Conservation (phyloP, 2,888 invertebrate genomes). For the Tubulanus polymorphus region DNA sequence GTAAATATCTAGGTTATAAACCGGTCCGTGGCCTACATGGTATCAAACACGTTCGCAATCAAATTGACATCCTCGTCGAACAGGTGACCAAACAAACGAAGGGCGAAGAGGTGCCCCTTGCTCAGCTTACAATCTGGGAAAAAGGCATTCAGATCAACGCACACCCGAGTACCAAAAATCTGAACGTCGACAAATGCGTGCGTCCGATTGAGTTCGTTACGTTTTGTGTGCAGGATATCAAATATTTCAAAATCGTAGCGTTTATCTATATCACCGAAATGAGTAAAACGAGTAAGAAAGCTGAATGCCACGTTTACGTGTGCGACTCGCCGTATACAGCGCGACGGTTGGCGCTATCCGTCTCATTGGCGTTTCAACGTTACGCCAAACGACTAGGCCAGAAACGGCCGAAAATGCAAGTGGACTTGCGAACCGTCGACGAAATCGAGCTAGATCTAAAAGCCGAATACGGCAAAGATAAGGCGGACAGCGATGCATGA, state of each 20-base stretch:
- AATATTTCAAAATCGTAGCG: slow-evolving; percentile 46
- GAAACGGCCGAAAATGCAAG: slow-evolving; percentile 34
- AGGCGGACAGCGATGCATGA: too few species aligned
- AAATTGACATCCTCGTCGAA: slow-evolving; percentile 44
- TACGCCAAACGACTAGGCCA: slow-evolving; percentile 37
- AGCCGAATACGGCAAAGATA: too few species aligned
- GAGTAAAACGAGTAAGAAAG: slow-evolving; percentile 32
- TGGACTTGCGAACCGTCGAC: slow-evolving; percentile 39
- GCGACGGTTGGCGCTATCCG: slow-evolving; percentile 37
- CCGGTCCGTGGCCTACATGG: slow-evolving; percentile 44
- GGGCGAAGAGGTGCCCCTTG: slow-evolving; percentile 41
- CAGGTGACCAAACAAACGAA: slow-evolving; percentile 32
- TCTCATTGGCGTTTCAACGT: slow-evolving; percentile 35
- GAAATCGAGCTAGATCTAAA: too few species aligned
- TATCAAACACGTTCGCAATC: slow-evolving; percentile 40
- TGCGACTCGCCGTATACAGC: slow-evolving; percentile 41
- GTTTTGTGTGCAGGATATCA: slow-evolving; percentile 51
- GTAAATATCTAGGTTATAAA: slow-evolving; percentile 46
- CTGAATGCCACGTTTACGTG: slow-evolving; percentile 47
- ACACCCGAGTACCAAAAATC: slow-evolving; percentile 38
- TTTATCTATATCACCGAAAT: slow-evolving; percentile 50
- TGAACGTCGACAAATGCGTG: slow-evolving; percentile 22
- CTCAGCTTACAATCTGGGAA: slow-evolving; percentile 40
- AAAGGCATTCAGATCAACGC: slow-evolving; percentile 41
- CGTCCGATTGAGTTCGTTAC: slow-evolving; percentile 51